phyloP scores from a whole-genome alignment of 2,888 invertebrate genomes.

The Apodemia hepburni region DNA sequence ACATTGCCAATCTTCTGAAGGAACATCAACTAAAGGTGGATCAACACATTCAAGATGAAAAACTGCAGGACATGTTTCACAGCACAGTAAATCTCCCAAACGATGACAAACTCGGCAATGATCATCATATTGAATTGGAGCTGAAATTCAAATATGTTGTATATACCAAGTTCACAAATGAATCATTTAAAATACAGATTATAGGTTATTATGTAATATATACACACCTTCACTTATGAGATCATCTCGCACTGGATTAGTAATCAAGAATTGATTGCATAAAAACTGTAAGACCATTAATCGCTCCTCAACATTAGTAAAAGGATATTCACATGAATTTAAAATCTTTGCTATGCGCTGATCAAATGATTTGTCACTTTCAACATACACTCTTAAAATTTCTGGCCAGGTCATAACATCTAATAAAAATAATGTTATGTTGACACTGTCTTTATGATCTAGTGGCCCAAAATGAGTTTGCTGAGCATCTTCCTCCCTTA shows the following conservation, averaged over 20 bases:
- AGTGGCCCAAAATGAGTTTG: conserved; percentile 97
- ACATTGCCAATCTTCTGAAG: conserved; percentile 99
- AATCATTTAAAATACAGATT: background rate
- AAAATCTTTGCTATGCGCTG: conserved; percentile 85
- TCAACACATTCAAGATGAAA: conserved; percentile 98
- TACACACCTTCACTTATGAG: conserved; percentile 91
- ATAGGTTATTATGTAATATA: conserved; percentile 20
- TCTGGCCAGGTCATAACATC: conserved; percentile 99
- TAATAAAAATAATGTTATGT: conserved; percentile 94
- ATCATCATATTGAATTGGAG: conserved; percentile 94
- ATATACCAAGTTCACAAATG: background rate
- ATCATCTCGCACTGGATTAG: conserved; percentile 95
- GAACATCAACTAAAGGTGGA: conserved; percentile 95
- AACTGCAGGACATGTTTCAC: conserved; percentile 98
- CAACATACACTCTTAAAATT: conserved; percentile 92
- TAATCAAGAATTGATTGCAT: conserved; percentile 96
- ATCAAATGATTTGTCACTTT: conserved; percentile 92
- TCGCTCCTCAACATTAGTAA: conserved; percentile 88
- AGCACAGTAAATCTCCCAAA: conserved; percentile 96
- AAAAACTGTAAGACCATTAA: conserved; percentile 93
- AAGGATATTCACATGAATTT: conserved; percentile 92
- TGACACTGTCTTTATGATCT: conserved; percentile 98
- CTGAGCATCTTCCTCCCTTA: conserved; percentile 96
- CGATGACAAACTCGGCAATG: conserved; percentile 96
- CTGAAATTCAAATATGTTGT: conserved; percentile 49